Conservation (phyloP, 2,113 vertebrate genomes). For the Tangachromis dhanisi region DNA sequence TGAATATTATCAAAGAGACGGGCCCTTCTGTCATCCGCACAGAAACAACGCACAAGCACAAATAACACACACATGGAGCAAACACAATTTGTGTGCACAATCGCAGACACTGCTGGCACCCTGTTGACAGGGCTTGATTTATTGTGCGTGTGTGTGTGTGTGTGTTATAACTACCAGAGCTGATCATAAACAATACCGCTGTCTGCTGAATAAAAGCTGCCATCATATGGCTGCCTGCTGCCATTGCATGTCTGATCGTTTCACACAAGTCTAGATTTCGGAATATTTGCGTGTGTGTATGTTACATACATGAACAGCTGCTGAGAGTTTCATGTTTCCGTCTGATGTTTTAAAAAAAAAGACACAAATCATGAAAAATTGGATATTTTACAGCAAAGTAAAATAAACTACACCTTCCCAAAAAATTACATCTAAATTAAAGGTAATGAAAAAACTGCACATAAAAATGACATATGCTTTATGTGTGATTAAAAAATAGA, state of each 20-base stretch:
- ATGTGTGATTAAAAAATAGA: background rate
- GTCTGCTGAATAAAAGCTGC: slow-evolving; percentile 16
- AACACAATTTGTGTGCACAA: background rate
- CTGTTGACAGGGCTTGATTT: background rate
- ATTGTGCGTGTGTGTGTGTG: background rate
- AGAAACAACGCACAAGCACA: background rate
- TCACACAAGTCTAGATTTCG: background rate
- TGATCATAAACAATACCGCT: background rate
- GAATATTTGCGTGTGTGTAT: background rate
- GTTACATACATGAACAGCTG: background rate
- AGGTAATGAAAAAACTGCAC: background rate
- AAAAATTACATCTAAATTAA: background rate
- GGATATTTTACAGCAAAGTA: background rate
- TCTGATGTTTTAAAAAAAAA: background rate
- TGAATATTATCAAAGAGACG: slow-evolving; percentile 46
- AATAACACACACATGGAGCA: background rate
- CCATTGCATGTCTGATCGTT: background rate
- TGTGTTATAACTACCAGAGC: background rate
- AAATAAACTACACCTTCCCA: background rate
- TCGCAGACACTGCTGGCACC: background rate
- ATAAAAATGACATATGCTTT: background rate
- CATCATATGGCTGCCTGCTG: background rate
- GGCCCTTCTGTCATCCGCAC: background rate
- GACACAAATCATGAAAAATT: background rate
- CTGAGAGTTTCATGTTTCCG: background rate